Evolutionary conservation across 2,113 vertebrate species (phyloP).

Genomic region (Pelodiscus sinensis): DNA sequence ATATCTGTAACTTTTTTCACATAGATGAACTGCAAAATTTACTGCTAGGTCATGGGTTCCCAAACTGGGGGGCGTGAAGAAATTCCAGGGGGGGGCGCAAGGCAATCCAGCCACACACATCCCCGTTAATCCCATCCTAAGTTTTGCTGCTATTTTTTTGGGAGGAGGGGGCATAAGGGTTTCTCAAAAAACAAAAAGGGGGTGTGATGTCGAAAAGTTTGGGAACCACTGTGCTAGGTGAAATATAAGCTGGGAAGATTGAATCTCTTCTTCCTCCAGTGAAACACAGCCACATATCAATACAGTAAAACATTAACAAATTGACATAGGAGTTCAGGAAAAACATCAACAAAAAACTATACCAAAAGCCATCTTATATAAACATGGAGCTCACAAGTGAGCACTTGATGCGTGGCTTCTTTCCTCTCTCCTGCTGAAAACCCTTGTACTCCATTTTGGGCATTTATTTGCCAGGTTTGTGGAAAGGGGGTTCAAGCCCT

Average conservation of each 20-base stretch:
- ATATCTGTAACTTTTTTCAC: not conserved
- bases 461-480: not conserved
- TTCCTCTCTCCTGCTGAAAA: not conserved
- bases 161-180: no score
- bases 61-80: no score
- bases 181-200: no score
- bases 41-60: no score
- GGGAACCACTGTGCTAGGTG: not conserved
- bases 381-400: not conserved
- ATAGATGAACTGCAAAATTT: not conserved
- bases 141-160: no score
- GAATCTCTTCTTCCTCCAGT: not conserved
- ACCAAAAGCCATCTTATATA: not conserved
- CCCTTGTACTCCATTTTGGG: not conserved
- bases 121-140: no score
- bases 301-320: not conserved
- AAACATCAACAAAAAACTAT: not conserved
- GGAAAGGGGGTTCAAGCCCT: not conserved
- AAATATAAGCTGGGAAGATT: not conserved
- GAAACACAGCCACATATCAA: not conserved
- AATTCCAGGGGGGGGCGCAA: no score
- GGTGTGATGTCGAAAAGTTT: no score
- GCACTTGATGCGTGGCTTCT: not conserved
- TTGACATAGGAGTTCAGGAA: not conserved
- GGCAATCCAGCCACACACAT: no score